Conservation (phyloP, 2,888 invertebrate species). For the Anodontia alba region DNA sequence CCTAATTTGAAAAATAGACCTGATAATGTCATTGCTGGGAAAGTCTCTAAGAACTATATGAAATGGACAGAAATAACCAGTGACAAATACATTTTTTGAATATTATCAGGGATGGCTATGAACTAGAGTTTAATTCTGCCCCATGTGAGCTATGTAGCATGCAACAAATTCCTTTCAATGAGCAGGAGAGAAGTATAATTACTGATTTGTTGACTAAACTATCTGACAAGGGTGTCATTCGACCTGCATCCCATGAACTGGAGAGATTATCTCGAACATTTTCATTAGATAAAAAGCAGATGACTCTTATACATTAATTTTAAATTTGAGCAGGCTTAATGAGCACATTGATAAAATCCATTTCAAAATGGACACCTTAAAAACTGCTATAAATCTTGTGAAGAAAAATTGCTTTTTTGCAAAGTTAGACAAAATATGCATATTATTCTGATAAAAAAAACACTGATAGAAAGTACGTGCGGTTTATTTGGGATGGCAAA, state of each 20-base stretch:
- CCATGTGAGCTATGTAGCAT: background rate
- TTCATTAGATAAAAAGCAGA: conserved; percentile 20
- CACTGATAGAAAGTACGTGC: conserved; percentile 35
- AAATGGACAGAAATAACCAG: background rate
- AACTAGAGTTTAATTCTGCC: background rate
- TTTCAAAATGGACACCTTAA: conserved; percentile 57
- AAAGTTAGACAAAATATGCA: conserved; percentile 49
- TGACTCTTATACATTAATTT: conserved; percentile 34
- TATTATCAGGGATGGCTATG: conserved; percentile 13
- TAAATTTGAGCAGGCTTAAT: conserved; percentile 42
- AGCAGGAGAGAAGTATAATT: background rate
- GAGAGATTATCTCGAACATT: conserved; percentile 25
- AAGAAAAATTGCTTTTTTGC: conserved; percentile 37
- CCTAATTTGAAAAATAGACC: background rate
- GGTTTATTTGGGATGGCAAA: conserved; percentile 48
- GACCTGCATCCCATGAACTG: background rate
- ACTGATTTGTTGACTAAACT: conserved; percentile 4
- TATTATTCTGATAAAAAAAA: conserved; percentile 33
- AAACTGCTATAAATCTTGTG: conserved; percentile 33
- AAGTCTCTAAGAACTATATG: background rate
- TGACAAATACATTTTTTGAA: background rate
- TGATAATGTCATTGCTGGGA: background rate
- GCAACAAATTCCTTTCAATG: background rate
- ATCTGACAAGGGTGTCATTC: conserved; percentile 1
- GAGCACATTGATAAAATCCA: conserved; percentile 43